A percentile compares a stretch with the other conserved stretches of the same genome.
Conservation (phyloP, 1,140 invertebrate species). For the Bombus pyrosoma region DNA sequence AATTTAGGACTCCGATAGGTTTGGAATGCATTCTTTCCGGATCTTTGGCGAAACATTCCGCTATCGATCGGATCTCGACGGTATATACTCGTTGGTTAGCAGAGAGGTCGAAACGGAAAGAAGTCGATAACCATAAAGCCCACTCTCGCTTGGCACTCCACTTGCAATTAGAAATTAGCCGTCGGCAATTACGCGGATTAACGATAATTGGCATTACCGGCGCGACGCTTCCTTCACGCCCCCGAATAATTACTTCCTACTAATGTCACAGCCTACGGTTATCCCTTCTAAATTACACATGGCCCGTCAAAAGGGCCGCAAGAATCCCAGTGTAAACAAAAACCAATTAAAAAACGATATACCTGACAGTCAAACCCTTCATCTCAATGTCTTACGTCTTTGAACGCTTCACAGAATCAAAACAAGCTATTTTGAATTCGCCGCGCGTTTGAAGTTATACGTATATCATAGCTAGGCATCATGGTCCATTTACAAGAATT, state of each 20-base stretch:
- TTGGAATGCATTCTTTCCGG: not conserved
- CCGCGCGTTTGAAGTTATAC: not conserved
- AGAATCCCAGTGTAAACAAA: not conserved
- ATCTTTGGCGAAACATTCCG: not conserved
- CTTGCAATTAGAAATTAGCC: conserved; percentile 76
- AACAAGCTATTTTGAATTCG: conserved; percentile 1
- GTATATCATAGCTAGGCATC: too few relatives aligned
- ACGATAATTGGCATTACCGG: conserved; percentile 75
- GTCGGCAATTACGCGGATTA: conserved; percentile 74
- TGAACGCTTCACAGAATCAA: not conserved
- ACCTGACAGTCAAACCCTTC: too few relatives aligned
- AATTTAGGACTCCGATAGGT: not conserved
- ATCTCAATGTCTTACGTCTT: not conserved
- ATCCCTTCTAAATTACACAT: not conserved
- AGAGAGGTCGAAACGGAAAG: conserved; percentile 9
- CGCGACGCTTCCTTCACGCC: conserved; percentile 62
- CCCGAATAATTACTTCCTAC: conserved; percentile 67
- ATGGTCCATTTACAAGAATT: conserved; percentile 6
- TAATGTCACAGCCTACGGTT: conserved; percentile 48
- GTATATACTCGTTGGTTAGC: too few relatives aligned
- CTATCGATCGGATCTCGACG: not conserved
- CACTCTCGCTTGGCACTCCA: conserved; percentile 52
- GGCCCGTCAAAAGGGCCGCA: too few relatives aligned
- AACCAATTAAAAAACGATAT: not conserved
- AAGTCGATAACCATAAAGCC: conserved; percentile 54